Evolutionary conservation across 2,888 invertebrate genomes (phyloP).

Genomic region (Nematopogon swammerdamellus): DNA sequence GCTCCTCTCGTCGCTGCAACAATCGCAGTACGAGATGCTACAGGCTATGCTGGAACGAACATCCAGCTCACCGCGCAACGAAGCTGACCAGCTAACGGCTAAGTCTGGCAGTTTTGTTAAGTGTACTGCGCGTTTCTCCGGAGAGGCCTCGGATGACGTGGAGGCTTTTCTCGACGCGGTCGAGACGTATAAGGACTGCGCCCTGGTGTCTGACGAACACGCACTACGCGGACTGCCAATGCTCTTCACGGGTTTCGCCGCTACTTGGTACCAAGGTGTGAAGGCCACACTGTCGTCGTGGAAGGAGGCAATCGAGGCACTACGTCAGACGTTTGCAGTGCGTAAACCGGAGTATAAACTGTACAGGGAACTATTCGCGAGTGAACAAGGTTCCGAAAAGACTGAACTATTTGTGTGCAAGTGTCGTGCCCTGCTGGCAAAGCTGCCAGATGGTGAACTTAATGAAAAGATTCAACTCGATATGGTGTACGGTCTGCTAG

Average conservation of each 20-base stretch:
- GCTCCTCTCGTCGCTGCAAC: no score
- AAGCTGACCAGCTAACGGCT: no score
- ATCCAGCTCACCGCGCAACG: not conserved
- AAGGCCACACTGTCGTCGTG: no score
- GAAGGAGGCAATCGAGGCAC: no score
- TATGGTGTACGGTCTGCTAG: conserved; percentile 10
- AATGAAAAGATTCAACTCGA: conserved; percentile 9
- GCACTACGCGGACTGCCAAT: conserved; percentile 9
- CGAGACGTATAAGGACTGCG: conserved; percentile 9
- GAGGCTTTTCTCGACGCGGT: conserved; percentile 11
- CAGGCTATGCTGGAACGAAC: no score
- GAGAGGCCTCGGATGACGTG: conserved; percentile 4
- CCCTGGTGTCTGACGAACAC: conserved; percentile 10
- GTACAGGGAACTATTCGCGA: conserved; percentile 7
- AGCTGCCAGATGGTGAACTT: conserved; percentile 6
- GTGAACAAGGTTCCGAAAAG: conserved; percentile 3
- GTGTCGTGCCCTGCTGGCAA: conserved; percentile 8
- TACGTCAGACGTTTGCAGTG: conserved; percentile 2
- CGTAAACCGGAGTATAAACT: not conserved
- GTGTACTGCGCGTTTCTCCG: conserved; percentile 11
- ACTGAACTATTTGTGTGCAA: conserved; percentile 9
- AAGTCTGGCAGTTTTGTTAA: conserved; percentile 2
- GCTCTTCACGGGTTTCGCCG: conserved; percentile 6
- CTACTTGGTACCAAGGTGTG: no score
- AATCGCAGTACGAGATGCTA: no score